Percentiles rank a stretch among this genome's conserved stretches.
phyloP scores from a whole-genome alignment of 2,888 invertebrate genomes.

The Eremobia ochroleuca region DNA sequence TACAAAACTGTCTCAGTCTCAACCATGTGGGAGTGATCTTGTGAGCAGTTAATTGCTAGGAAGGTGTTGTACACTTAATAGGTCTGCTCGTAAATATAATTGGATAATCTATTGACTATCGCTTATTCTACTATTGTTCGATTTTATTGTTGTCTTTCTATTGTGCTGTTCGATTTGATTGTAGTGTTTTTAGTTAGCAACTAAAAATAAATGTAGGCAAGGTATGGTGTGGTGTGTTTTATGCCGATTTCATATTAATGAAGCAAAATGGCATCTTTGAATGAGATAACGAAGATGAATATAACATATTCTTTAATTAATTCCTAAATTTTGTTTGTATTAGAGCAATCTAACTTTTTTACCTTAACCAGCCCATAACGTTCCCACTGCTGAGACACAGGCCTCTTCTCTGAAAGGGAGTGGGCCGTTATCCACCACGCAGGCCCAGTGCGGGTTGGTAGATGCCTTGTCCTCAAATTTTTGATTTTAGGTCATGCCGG shows the following conservation, averaged over 20 bases:
- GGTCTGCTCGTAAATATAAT: conserved; percentile 58
- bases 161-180: conserved; percentile 14
- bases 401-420: no score
- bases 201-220: background rate
- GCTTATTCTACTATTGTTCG: conserved; percentile 45
- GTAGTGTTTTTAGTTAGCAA: background rate
- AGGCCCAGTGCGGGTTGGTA: background rate
- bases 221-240: background rate
- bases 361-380: no score
- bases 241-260: background rate
- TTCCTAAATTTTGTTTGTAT: background rate
- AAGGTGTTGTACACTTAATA: conserved; percentile 56
- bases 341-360: no score
- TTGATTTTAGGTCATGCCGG: background rate
- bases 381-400: no score
- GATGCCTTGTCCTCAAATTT: background rate
- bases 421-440: no score
- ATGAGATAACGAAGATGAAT: background rate
- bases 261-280: no score
- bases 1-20: conserved; percentile 81
- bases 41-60: conserved; percentile 60
- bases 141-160: conserved; percentile 47
- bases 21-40: conserved; percentile 80
- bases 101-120: conserved; percentile 61
- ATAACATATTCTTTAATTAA: background rate